Evolutionary conservation across 2,888 invertebrate species (phyloP).

Genomic region (Epicampocera succincta): DNA sequence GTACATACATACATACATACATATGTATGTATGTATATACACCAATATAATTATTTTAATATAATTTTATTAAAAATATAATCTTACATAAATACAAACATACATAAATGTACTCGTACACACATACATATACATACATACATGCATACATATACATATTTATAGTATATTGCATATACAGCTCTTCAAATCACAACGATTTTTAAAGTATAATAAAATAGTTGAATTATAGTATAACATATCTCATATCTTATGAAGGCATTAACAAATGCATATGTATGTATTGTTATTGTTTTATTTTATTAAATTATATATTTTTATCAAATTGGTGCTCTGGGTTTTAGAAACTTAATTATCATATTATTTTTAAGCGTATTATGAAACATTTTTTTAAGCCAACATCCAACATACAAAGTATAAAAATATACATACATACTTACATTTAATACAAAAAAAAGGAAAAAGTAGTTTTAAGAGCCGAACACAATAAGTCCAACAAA

Average conservation of each 20-base stretch:
- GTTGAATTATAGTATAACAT: conserved; percentile 46
- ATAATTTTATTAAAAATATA: too few relatives aligned
- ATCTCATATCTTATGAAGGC: conserved; percentile 60
- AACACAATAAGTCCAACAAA: conserved; percentile 6
- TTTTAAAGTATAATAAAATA: neutral
- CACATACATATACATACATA: too few relatives aligned
- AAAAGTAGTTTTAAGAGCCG: conserved; percentile 1
- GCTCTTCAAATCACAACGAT: neutral
- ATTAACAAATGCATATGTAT: conserved; percentile 1
- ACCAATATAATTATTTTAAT: too few relatives aligned
- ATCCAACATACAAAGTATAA: neutral
- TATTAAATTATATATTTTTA: conserved; percentile 19
- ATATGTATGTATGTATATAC: too few relatives aligned
- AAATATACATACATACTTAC: too few relatives aligned
- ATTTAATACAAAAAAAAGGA: conserved; percentile 7
- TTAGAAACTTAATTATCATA: conserved; percentile 30
- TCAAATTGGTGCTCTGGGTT: conserved; percentile 56
- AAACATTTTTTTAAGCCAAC: neutral
- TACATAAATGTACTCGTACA: too few relatives aligned
- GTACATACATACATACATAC: too few relatives aligned
- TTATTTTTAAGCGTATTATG: conserved; percentile 7
- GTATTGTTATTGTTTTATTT: conserved; percentile 1
- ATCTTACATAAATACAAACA: too few relatives aligned
- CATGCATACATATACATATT: too few relatives aligned
- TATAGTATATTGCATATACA: too few relatives aligned